Evolutionary conservation across 2,797 vertebrate genomes (phyloP).

Genomic region (Trachurus trachurus): DNA sequence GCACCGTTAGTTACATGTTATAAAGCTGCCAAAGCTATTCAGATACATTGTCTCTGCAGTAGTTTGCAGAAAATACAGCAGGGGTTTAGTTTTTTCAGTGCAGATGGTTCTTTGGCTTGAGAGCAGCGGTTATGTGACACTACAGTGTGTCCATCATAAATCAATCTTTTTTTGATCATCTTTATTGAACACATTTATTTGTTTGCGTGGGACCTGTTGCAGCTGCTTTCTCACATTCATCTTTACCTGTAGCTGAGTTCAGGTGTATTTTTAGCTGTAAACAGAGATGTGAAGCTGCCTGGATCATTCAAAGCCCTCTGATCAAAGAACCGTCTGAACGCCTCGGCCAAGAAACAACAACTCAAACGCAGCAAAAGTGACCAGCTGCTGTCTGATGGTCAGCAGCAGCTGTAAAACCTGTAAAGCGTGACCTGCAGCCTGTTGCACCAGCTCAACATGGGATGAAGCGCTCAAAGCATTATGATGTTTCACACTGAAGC

Average conservation of each 20-base stretch:
- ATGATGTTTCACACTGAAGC: slow-evolving; percentile 1
- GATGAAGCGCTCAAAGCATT: slow-evolving; percentile 2
- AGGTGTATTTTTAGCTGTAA: neutral
- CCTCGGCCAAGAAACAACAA: neutral
- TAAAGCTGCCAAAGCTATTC: neutral
- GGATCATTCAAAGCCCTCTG: neutral
- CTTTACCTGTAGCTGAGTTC: slow-evolving; percentile 3
- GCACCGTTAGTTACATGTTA: slow-evolving; percentile 28
- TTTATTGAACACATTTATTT: neutral
- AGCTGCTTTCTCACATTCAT: neutral
- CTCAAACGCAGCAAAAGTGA: neutral
- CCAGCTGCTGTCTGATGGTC: too few species aligned
- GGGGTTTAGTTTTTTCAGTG: neutral
- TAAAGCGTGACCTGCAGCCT: neutral
- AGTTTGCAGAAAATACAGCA: neutral
- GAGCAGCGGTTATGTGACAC: slow-evolving; percentile 13
- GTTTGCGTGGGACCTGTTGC: neutral
- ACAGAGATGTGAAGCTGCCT: neutral
- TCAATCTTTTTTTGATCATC: neutral
- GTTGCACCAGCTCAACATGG: slow-evolving; percentile 12
- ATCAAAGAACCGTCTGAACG: slow-evolving; percentile 25
- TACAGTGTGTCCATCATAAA: neutral
- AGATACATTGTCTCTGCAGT: neutral
- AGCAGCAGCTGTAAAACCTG: neutral
- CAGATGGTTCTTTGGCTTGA: slow-evolving; percentile 52